Evolutionary conservation across 2,113 vertebrate species (phyloP).

Genomic region (Gadus macrocephalus): DNA sequence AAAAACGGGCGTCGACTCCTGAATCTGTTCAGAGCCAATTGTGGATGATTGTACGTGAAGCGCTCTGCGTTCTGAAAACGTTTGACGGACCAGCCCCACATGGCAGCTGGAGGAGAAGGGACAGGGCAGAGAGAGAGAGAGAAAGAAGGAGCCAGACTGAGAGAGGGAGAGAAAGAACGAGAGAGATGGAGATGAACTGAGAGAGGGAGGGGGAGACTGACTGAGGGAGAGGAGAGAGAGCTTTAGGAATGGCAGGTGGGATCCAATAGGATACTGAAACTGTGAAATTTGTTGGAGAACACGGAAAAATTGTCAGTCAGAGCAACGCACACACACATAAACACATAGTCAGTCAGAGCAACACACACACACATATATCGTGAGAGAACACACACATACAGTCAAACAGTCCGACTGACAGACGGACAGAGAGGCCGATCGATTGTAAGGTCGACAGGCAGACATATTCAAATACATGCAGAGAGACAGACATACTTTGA

Average conservation of each 20-base stretch:
- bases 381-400: too few relatives aligned
- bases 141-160: not conserved
- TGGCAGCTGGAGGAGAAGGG: not conserved
- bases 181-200: not conserved
- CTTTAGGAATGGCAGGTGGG: too few relatives aligned
- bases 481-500: too few relatives aligned
- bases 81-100: too few relatives aligned
- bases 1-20: constrained; percentile 42
- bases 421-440: too few relatives aligned
- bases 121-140: not conserved
- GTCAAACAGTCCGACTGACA: too few relatives aligned
- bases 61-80: constrained; percentile 27
- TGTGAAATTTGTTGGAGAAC: not conserved
- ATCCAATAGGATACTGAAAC: not conserved
- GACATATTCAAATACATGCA: too few relatives aligned
- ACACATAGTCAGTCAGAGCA: too few relatives aligned
- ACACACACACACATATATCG: too few relatives aligned
- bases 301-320: not conserved
- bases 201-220: not conserved
- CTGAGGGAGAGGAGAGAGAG: not conserved
- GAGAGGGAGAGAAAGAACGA: too few relatives aligned
- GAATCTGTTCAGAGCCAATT: constrained; percentile 42
- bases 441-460: too few relatives aligned
- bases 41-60: constrained; percentile 46
- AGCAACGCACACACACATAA: not conserved